These are phyloP conservation scores for Bombus superbus DNA, from an alignment of 1,140 invertebrate species.

Conservation along the genomic window DNA sequence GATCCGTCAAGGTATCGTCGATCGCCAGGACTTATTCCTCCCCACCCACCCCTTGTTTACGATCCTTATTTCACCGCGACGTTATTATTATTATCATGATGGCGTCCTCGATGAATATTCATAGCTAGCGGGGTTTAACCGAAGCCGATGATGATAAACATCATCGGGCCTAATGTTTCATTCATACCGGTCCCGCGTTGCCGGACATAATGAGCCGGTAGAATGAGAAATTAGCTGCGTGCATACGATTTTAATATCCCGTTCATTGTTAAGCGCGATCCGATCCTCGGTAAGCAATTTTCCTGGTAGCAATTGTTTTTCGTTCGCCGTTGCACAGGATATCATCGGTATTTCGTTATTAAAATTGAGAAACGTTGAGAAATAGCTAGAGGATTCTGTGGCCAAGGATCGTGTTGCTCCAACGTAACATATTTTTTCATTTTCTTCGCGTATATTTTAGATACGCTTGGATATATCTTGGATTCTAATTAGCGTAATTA, in stretches of 20 bases:
- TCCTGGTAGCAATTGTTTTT: neutral
- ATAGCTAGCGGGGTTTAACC: slow-evolving; percentile 42
- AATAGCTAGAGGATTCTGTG: too few relatives aligned
- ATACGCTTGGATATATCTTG: too few relatives aligned
- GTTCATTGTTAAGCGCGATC: neutral
- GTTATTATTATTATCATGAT: slow-evolving; percentile 45
- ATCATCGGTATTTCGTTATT: too few relatives aligned
- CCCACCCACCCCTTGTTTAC: neutral
- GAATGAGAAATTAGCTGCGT: slow-evolving; percentile 16
- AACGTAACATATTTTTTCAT: too few relatives aligned
- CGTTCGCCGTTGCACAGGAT: neutral
- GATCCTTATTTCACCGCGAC: neutral
- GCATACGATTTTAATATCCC: slow-evolving; percentile 18
- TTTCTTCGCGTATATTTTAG: too few relatives aligned
- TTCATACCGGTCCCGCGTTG: slow-evolving; percentile 34
- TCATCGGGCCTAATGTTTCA: slow-evolving; percentile 46
- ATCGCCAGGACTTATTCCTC: neutral
- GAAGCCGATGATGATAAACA: slow-evolving; percentile 42
- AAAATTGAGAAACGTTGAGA: too few relatives aligned
- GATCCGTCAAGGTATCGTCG: slow-evolving; percentile 40
- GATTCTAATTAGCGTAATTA: too few relatives aligned
- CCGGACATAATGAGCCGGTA: slow-evolving; percentile 13
- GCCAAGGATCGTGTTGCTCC: too few relatives aligned
- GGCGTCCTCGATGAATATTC: slow-evolving; percentile 67
- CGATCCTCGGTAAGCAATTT: neutral